Conservation (phyloP, 37 sponge, comb jelly and placozoan species). For the Axinella damicornis region DNA sequence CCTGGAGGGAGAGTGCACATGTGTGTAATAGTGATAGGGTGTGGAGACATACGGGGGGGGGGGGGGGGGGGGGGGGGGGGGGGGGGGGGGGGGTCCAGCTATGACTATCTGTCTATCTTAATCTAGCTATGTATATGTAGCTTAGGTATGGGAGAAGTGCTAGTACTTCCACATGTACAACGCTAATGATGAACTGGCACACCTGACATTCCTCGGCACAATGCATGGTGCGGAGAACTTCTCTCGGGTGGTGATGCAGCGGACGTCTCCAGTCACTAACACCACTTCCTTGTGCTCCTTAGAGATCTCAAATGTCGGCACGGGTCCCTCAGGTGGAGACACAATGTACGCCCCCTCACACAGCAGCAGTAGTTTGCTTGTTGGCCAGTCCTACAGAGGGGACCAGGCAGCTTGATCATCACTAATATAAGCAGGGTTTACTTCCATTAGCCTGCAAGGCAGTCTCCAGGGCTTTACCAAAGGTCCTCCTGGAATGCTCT, state of each 20-base stretch:
- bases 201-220: conserved; percentile 62
- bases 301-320: conserved; percentile 48
- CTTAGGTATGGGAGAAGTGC: too few relatives aligned
- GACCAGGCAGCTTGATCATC: too few relatives aligned
- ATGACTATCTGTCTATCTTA: background rate
- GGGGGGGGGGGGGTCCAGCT: too few relatives aligned
- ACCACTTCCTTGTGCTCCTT: conserved; percentile 59
- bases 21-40: too few relatives aligned
- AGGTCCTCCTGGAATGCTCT: too few relatives aligned
- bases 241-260: conserved; percentile 52
- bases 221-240: conserved; percentile 62
- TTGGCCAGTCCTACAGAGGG: conserved; percentile 57
- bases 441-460: too few relatives aligned
- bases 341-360: conserved; percentile 58
- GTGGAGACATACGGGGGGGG: background rate
- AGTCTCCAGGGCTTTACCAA: too few relatives aligned
- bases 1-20: conserved; percentile 15
- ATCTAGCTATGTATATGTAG: too few relatives aligned
- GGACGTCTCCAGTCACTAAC: conserved; percentile 52
- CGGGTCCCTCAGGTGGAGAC: conserved; percentile 29
- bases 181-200: background rate
- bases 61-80: too few relatives aligned
- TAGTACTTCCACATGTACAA: too few relatives aligned
- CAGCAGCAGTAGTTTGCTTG: conserved; percentile 52
- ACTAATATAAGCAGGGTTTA: too few relatives aligned